These are phyloP conservation scores for Chloroclysta siterata DNA, from an alignment of 2,888 invertebrate genomes.

Conservation along the genomic window DNA sequence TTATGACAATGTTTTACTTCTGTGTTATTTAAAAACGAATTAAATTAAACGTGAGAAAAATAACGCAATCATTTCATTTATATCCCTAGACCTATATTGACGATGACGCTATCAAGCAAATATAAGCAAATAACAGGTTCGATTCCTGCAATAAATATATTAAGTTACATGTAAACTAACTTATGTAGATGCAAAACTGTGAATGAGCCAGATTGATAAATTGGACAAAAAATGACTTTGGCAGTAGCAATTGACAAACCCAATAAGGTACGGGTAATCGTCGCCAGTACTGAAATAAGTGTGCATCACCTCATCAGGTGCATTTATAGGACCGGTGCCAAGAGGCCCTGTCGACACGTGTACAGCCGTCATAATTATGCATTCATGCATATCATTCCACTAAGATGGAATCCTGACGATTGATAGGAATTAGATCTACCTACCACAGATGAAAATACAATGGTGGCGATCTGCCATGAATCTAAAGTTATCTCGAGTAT, in stretches of 20 bases:
- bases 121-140: slow-evolving; percentile 1
- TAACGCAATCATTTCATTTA: no score
- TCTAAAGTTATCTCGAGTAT: background rate
- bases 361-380: slow-evolving; percentile 33
- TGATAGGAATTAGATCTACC: slow-evolving; percentile 12
- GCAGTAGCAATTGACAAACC: slow-evolving; percentile 10
- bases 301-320: slow-evolving; percentile 60
- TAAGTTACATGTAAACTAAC: background rate
- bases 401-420: slow-evolving; percentile 22
- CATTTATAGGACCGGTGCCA: slow-evolving; percentile 63
- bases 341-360: slow-evolving; percentile 46
- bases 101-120: background rate
- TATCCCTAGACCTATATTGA: no score
- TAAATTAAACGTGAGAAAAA: background rate
- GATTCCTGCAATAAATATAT: background rate
- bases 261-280: no score
- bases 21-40: background rate
- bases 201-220: background rate
- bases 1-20: background rate
- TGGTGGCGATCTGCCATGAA: background rate
- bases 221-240: slow-evolving; percentile 3
- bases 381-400: slow-evolving; percentile 10
- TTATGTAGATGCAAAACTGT: background rate
- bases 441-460: background rate
- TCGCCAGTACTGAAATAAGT: slow-evolving; percentile 56